phyloP scores from a whole-genome alignment of 2,888 invertebrate genomes.

The Strigamia maritima region DNA sequence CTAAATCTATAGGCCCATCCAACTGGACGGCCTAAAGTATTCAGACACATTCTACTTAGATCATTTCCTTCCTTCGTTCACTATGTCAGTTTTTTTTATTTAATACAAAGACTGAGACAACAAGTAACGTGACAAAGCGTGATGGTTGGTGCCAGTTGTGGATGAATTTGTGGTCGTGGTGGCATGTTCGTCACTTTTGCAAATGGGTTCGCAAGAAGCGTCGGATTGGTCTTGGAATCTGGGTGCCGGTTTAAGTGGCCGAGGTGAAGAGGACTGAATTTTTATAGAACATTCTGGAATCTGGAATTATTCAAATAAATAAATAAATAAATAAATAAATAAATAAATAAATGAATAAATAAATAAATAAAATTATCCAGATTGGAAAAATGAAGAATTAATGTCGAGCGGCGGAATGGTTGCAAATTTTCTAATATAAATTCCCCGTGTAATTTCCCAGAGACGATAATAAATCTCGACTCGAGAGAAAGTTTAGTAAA shows the following conservation, averaged over 20 bases:
- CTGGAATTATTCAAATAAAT: not conserved
- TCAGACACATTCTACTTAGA: not conserved
- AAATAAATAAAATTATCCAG: not conserved
- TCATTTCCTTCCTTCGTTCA: not conserved
- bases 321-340: no score
- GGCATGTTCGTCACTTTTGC: conserved; percentile 13
- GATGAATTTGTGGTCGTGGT: conserved; percentile 13
- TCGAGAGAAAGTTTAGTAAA: conserved; percentile 1
- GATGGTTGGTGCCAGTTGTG: conserved; percentile 24
- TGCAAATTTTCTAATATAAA: conserved; percentile 9
- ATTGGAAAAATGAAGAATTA: not conserved
- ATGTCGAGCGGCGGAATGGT: not conserved
- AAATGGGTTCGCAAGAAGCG: conserved; percentile 3
- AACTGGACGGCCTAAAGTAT: no score
- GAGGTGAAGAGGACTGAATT: conserved; percentile 85
- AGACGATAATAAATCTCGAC: conserved; percentile 7
- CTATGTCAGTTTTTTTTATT: not conserved
- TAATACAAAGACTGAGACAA: conserved; percentile 31
- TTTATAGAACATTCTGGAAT: conserved; percentile 61
- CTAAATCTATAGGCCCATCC: no score
- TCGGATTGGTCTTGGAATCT: conserved; percentile 20
- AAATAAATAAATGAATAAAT: no score
- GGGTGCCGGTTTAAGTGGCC: conserved; percentile 62
- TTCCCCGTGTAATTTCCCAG: conserved; percentile 5
- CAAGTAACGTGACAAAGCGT: conserved; percentile 31